Percentiles rank a stretch among this genome's conserved stretches.
Evolutionary conservation across 2,797 vertebrate genomes (phyloP).

Genomic region (Peromyscus nudipes): DNA sequence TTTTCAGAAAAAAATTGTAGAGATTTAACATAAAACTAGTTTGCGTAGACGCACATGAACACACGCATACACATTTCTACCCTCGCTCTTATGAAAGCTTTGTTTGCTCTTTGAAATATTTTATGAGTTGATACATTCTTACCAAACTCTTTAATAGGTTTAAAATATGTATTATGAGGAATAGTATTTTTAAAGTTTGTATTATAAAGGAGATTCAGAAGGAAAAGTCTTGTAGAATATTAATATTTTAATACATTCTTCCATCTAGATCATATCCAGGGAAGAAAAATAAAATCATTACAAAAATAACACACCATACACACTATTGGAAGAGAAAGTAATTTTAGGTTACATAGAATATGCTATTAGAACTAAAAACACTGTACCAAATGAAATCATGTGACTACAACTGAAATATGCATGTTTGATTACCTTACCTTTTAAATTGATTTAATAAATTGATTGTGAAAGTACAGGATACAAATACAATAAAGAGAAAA

Average conservation of each 20-base stretch:
- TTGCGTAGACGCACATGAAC: neutral
- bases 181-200: no score
- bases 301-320: neutral
- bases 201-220: neutral
- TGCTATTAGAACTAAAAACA: neutral
- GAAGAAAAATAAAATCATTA: neutral
- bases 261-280: neutral
- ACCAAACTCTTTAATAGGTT: neutral
- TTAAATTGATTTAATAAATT: neutral
- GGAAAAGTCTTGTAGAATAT: neutral
- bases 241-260: neutral
- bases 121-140: neutral
- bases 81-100: neutral
- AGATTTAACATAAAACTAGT: neutral
- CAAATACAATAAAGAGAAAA: neutral
- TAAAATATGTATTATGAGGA: no score
- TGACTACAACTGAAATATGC: neutral
- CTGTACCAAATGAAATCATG: neutral
- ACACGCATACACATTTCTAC: neutral
- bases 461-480: neutral
- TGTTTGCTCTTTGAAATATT: neutral
- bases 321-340: neutral
- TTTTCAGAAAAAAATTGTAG: neutral
- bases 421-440: neutral
- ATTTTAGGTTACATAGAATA: neutral